Evolutionary conservation across 2,888 invertebrate genomes (phyloP), one percentile per base, ranked within the genome.

Genomic region (Linyphia triangularis): DNA sequence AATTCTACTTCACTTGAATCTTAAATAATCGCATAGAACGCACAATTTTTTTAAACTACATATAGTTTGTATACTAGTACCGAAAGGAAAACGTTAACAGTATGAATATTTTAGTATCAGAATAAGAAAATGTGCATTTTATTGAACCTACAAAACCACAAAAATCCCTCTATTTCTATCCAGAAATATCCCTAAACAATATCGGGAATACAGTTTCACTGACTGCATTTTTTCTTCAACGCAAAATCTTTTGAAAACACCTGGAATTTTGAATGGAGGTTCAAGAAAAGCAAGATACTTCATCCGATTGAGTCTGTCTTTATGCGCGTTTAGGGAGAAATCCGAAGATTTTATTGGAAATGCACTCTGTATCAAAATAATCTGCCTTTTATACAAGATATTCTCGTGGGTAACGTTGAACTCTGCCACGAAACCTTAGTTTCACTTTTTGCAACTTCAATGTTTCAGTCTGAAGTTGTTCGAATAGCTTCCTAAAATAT

Each of bases 251-350:
- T 26, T 7, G 5, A 28, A 22, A 37, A 26, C 40, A 61, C 16
- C 16, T 24, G n/a, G 16, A 77, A 26, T 16, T 77, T 37, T 10
- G 19, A 24, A 16, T n/a, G 9, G 22, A 33, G 24, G 1, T 2
- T 33, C 22, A 5, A 22, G 24, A 19, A 22, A 13, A 82, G 72
- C 16, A 28, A 19, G 43, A 13, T 40, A 61, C n/a, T 51, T 40
- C 33, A 43, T 63, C n/a, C n/a, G 22, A 72, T 82, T 24, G 26
- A 6, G 22, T 30, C 30, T 72, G 26, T 22, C 13, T 63, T 82
- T 82, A 82, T 82, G 72, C 61, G 72, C 40, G 72, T 63, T 72
- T 22, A 16, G 82, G 82, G 82, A 70, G 43, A 30, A 22, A 82
- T 77, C 37, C 57, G 28, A 59, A 37, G 59, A 30, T 51, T 24